Base-by-base conservation (phyloP, 1,140 invertebrate species). In the Platyscapa corneri region DNA sequence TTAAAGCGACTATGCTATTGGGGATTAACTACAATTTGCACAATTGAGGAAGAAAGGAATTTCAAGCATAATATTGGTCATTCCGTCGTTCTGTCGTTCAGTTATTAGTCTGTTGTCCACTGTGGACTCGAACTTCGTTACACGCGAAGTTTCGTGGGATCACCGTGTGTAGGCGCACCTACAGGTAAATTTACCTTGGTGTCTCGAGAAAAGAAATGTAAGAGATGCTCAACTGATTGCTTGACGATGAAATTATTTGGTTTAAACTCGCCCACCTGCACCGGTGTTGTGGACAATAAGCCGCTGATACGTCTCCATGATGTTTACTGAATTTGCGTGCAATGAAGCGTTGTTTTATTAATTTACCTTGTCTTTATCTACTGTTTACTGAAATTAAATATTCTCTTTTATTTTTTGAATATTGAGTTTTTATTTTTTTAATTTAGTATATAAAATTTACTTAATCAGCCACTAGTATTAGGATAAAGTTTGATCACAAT, bases 181-280 rank as follows among this genome's bases (percentile, higher is more conserved):
- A 46, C 42, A 27, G 37, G 27, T 12, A 67, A 37, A 34, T 64
- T n/a, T 72, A 65, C 39, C 27, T 84, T 56, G 16, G 39, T 78
- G 39, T 14, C 34, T 18, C 32, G 18, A 10, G 14, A 37, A n/a
- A n/a, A 1, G 46, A 23, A 46, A 27, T 37, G 42, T 34, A 37
- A 39, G 64, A 81, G 53, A 79, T 79, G 76, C 30, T 74, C 20
- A 76, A 65, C 23, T 88, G 90, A 90, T 90, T 90, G 88, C 87
- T 91, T 91, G 90, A 91, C 89, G 90, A 89, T 87, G 89, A 46
- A 12, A 46, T 46, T 46, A 46, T 46, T 46, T 46, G 42, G 5
- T 46, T 46, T 46, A 46, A 46, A 46, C 42, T 46, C 42, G 42
- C 42, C 5, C 12, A 46, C 5, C 42, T 7, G 42, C 12, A 12